Evolutionary conservation across 2,888 invertebrate genomes (phyloP), one percentile per base, ranked within the genome.

Genomic region (Drosophila meridionalis): DNA sequence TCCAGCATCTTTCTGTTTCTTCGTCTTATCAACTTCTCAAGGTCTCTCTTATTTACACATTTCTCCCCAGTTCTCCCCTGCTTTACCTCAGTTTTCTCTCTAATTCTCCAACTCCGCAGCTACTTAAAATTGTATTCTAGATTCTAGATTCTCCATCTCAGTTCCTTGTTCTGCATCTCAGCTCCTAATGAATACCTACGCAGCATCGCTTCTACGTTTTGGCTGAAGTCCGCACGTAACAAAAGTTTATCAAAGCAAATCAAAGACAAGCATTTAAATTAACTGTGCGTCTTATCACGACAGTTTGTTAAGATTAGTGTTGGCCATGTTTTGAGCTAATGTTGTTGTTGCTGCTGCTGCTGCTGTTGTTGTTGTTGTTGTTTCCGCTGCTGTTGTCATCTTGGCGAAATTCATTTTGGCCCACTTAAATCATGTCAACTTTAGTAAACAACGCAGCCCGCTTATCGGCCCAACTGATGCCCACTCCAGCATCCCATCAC

Each of bases 341-440:
- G 57, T 42, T 70, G 36, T 64, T 55, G 45, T 28, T 64, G 40
- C 34, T 52, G 53, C 32, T 75, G 34, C 58, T 45, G 43, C 12
- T 63, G 43, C 34, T 50, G n/a, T 34, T 38, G 6, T 12, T 45
- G 47, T 14, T 48, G 48, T 14, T 47, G 34, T 45, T 47, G 38
- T 45, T 40, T 20, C 9, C 42, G 72, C 28, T 70, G 60, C 45
- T 47, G 52, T 42, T 69, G 48, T 73, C 32, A 34, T 59, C 50
- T 73, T 71, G 53, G 52, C 80, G 50, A 71, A 67, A 64, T 68
- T 62, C 57, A 7, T 50, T 63, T 73, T 68, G 67, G 61, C 48
- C 63, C 65, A 66, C 56, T 82, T 80, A 80, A 80, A 80, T 80
- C 80, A 82, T 80, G 80, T 80, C 82, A 79, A 56, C 63, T 79